Base-by-base conservation (phyloP, 2,797 vertebrate species). In the Dendrocincla tyrannina region DNA sequence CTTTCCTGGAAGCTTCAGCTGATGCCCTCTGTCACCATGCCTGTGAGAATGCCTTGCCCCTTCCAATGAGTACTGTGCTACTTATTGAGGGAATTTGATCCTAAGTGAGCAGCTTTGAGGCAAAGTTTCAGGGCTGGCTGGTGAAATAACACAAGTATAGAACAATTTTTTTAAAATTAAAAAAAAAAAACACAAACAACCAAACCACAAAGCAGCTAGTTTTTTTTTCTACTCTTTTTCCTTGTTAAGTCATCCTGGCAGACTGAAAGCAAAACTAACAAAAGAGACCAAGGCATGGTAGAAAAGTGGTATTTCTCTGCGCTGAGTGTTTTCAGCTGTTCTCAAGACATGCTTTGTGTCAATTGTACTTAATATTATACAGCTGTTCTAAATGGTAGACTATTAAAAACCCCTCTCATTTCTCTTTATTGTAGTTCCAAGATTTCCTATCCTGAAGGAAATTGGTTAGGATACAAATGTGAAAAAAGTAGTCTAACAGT, bases 361-460 rank as follows among this genome's bases (percentile, higher is more conserved):
- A 94, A 20, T 32, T 92, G 28, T 78, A 60, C 24, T 90, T 90
- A 72, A 68, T 87, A 55, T 84, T 94, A 72, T 47, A 66, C 30
- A 91, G 67, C 47, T 84, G 52, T 76, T 78, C 55, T 44, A 88
- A 83, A 56, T 63, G 33, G 58, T 59, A 64, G 62, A 39, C 69
- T 84, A 69, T 56, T 64, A 24, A 84, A 81, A 91, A 69, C 2
- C 5, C 4, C 37, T 64, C 28, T 41, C 30, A 53, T 91, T 92
- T 92, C 32, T 89, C 62, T 89, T 87, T 89, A 70, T 73, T 93
- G 35, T 47, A 23, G 33, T 85, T 89, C 55, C 55, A 92, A 59
- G 79, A 62, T 92, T 92, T 91, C 56, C n/a, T 79, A 2, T 83
- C 58, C 70, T 73, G 49, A 87, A 92, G 70, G 76, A 91, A 93